phyloP scores from a whole-genome alignment of 2,797 vertebrate genomes.

The Dromococcyx pavoninus region DNA sequence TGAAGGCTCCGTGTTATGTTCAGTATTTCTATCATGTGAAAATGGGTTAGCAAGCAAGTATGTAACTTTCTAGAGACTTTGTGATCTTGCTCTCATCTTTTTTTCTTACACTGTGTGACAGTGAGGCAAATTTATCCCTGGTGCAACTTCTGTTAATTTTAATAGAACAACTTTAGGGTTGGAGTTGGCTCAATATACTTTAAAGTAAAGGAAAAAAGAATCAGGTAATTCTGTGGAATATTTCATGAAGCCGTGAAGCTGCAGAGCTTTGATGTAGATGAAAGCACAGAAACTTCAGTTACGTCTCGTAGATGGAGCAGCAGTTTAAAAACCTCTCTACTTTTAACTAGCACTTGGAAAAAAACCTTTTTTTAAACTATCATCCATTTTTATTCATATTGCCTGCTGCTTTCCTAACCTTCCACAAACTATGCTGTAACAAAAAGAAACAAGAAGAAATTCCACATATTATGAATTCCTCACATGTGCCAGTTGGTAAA shows the following conservation, averaged over 20 bases:
- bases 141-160: constrained; percentile 20
- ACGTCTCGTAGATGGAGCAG: not conserved
- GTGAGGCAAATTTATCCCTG: not conserved
- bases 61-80: not conserved
- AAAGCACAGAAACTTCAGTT: constrained; percentile 40
- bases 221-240: not conserved
- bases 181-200: not conserved
- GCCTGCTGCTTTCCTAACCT: not conserved
- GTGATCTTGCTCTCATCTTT: not conserved
- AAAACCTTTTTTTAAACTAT: not conserved
- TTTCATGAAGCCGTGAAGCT: not conserved
- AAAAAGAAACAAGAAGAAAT: not conserved
- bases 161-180: not conserved
- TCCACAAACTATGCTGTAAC: not conserved
- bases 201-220: not conserved
- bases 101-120: not conserved
- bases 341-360: constrained; percentile 20
- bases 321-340: constrained; percentile 25
- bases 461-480: constrained; percentile 1
- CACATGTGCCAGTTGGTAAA: not conserved
- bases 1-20: not conserved
- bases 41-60: constrained; percentile 7
- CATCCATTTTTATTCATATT: not conserved
- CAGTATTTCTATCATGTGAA: not conserved
- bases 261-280: constrained; percentile 51